A percentile compares a stretch with the other conserved stretches of the same genome.
These are phyloP conservation scores for Oligia fasciuncula DNA, from an alignment of 2,888 invertebrate genomes.

Conservation along the genomic window DNA sequence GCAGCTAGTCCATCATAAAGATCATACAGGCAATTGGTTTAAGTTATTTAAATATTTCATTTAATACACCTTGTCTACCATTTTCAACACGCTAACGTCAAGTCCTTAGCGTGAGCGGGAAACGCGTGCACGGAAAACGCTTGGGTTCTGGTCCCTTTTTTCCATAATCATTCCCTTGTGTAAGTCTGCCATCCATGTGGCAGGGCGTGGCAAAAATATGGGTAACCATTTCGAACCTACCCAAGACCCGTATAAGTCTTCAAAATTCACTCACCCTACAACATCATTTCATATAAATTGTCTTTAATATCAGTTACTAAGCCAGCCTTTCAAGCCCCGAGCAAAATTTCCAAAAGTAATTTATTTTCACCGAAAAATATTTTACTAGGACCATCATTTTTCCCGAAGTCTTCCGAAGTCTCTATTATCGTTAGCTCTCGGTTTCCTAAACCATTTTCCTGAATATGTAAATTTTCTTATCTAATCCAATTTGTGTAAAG, in stretches of 20 bases:
- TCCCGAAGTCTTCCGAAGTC: constrained; percentile 15
- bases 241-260: constrained; percentile 7
- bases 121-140: too few species aligned
- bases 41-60: neutral
- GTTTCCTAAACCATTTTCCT: constrained; percentile 26
- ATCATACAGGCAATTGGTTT: too few species aligned
- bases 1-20: too few species aligned
- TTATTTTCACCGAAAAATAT: constrained; percentile 44
- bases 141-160: neutral
- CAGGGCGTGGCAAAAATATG: constrained; percentile 6
- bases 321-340: constrained; percentile 14
- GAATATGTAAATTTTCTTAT: constrained; percentile 49
- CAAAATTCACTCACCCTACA: constrained; percentile 34
- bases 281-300: constrained; percentile 37
- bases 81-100: too few species aligned
- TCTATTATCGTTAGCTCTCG: constrained; percentile 41
- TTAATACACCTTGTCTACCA: too few species aligned
- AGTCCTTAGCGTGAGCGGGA: too few species aligned
- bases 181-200: neutral
- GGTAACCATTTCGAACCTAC: constrained; percentile 3
- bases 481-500: constrained; percentile 48
- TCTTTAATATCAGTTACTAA: constrained; percentile 43
- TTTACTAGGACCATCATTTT: constrained; percentile 35
- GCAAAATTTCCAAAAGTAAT: constrained; percentile 44
- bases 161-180: neutral